Evolutionary conservation across 2,113 vertebrate species (phyloP), one percentile per base, ranked within the genome.

Genomic region (Tupaia chinensis): DNA sequence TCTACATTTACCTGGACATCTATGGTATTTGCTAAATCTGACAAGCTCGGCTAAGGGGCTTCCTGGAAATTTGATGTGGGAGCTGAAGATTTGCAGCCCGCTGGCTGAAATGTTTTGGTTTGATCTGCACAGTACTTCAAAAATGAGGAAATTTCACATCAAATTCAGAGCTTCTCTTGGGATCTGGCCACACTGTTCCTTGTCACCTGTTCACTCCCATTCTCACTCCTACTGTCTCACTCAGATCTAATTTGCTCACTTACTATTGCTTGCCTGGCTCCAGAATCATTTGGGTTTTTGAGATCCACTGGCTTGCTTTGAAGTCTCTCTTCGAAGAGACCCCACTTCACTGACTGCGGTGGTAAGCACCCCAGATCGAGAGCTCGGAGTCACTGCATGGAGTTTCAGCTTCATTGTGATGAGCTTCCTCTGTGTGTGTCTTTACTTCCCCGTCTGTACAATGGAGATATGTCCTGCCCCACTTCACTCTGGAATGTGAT

Each of bases 391-490:
- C n/a, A 0, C 1, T 4, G 27, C 13, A 15, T 1, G 0, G 10
- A 77, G 76, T 9, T 20, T 60, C 58, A 7, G 25, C 23, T 34
- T 14, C 27, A 7, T 15, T 15, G 0, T 0, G 19, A 4, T 2
- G 8, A 44, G 11, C 0, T 0, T 34, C 29, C 34, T 0, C 11
- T 58, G 1, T 1, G 11, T 3, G 5, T 8, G 58, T 22, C 58
- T 73, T 58, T 20, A 0, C 16, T 13, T 82, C 65, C 82, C n/a
- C 34, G 20, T n/a, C 23, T 87, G 15, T 8, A 20, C 29, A 63
- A 1, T 4, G 19, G 92, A 65, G 14, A 2, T 15, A 22, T 29
- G 56, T 20, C 54, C 34, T 14, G 53, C 53, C 19, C 23, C 25
- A 0, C 10, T 13, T 76, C 61, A 8, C 22, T 20, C 66, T 93